These are phyloP conservation scores for Limosa lapponica DNA, from an alignment of 2,797 vertebrate species.

Conservation along the genomic window DNA sequence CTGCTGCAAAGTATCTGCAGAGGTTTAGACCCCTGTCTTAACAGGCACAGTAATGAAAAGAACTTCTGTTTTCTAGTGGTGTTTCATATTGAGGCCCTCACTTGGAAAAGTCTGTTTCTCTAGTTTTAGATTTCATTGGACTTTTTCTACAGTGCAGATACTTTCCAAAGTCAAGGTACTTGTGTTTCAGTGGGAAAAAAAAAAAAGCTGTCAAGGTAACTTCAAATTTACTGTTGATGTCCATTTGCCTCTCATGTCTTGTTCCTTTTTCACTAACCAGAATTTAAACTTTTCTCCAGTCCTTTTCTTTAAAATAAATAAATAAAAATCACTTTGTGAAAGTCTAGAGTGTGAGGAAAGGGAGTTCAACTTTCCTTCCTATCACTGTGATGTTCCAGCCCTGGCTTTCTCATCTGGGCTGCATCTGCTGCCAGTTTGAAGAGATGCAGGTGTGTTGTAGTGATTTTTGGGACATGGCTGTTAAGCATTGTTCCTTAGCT, in stretches of 20 bases:
- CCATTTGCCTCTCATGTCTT: background rate
- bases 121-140: background rate
- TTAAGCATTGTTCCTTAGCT: background rate
- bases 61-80: background rate
- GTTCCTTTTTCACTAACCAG: rapidly evolving
- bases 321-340: background rate
- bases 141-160: background rate
- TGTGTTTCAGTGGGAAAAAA: background rate
- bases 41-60: background rate
- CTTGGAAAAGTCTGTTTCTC: background rate
- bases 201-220: background rate
- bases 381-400: background rate
- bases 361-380: background rate
- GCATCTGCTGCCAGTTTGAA: background rate
- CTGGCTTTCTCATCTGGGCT: background rate
- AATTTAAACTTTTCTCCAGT: background rate
- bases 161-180: background rate
- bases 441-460: background rate
- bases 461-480: background rate
- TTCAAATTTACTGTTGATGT: background rate
- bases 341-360: background rate
- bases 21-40: background rate
- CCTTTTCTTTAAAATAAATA: background rate
- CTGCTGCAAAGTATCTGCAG: background rate
- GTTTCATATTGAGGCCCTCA: background rate